phyloP scores from a whole-genome alignment of 1,140 invertebrate species.

The Mya arenaria region DNA sequence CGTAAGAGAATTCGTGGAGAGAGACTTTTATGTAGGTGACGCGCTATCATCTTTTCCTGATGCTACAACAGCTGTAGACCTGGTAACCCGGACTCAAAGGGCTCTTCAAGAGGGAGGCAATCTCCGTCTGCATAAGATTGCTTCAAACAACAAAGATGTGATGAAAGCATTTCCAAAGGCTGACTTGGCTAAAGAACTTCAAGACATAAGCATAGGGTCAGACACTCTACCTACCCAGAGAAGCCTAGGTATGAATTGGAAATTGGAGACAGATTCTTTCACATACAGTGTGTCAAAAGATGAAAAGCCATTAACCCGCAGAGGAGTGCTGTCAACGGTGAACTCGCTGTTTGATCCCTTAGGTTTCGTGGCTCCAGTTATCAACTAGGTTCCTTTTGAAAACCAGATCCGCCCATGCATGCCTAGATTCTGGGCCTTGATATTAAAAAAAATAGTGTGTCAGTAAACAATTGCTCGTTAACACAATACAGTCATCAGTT shows the following conservation, averaged over 20 bases:
- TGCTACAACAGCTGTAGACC: constrained; percentile 11
- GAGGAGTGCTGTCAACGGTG: too few species aligned
- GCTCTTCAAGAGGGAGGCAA: neutral
- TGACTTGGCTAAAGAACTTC: constrained; percentile 40
- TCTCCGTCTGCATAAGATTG: constrained; percentile 45
- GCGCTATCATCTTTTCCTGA: constrained; percentile 18
- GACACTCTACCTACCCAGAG: constrained; percentile 42
- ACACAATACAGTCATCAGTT: too few species aligned
- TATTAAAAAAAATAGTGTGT: too few species aligned
- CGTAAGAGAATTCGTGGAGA: neutral
- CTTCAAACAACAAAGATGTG: constrained; percentile 33
- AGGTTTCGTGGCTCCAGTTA: too few species aligned
- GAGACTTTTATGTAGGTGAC: constrained; percentile 52
- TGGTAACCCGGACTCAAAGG: constrained; percentile 25
- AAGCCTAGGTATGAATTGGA: constrained; percentile 53
- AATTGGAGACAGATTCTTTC: constrained; percentile 47
- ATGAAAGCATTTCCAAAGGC: constrained; percentile 21
- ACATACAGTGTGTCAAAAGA: constrained; percentile 29
- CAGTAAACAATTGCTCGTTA: too few species aligned
- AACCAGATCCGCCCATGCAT: too few species aligned
- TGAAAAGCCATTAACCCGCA: too few species aligned
- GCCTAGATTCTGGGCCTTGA: too few species aligned
- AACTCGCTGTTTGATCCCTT: too few species aligned
- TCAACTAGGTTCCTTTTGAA: too few species aligned
- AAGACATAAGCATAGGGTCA: constrained; percentile 13